These are phyloP conservation scores for Dynastes grantii DNA, from an alignment of 2,888 invertebrate species.

Conservation along the genomic window DNA sequence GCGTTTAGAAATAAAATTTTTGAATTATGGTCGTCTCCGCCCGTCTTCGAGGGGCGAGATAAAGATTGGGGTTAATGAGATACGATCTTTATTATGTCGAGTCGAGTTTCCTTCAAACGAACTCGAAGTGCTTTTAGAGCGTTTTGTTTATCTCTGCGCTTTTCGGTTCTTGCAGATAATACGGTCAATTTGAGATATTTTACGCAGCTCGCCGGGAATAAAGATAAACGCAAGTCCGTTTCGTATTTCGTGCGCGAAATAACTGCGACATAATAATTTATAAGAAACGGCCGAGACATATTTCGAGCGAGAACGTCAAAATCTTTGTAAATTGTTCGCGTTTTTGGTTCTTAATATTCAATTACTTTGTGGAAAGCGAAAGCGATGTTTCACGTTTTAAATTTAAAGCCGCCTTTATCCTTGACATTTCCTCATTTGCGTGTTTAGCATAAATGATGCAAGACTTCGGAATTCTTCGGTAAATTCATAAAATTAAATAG, in stretches of 20 bases:
- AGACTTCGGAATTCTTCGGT: neutral
- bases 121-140: constrained; percentile 29
- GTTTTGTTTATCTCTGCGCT: constrained; percentile 34
- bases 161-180: constrained; percentile 20
- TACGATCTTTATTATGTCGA: constrained; percentile 43
- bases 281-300: constrained; percentile 11
- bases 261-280: constrained; percentile 2
- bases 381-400: constrained; percentile 8
- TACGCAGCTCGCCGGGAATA: neutral
- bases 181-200: constrained; percentile 36
- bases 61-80: constrained; percentile 44
- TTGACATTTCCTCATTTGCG: constrained; percentile 12
- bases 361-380: constrained; percentile 12
- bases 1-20: constrained; percentile 37
- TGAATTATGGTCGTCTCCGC: constrained; percentile 10
- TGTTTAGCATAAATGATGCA: constrained; percentile 9
- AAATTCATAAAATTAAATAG: neutral
- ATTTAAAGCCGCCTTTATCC: neutral
- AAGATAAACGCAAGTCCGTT: constrained; percentile 21
- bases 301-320: neutral
- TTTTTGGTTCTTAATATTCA: constrained; percentile 2
- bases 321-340: neutral
- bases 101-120: constrained; percentile 34
- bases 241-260: neutral
- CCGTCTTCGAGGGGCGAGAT: constrained; percentile 33